Evolutionary conservation across 2,888 invertebrate genomes (phyloP).

Genomic region (Mellilla xanthometata): DNA sequence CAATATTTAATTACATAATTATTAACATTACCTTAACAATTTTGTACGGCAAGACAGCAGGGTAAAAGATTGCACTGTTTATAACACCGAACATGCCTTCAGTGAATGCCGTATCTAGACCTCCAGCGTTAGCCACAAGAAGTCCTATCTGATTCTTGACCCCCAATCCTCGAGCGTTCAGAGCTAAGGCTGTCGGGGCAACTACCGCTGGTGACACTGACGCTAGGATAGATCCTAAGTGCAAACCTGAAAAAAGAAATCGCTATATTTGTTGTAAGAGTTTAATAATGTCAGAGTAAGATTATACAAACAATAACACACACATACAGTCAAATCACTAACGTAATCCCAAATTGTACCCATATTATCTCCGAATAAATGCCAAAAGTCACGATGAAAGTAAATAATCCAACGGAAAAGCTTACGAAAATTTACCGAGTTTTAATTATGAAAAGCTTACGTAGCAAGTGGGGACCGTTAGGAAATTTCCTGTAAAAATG

Average conservation of each 20-base stretch:
- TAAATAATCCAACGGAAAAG: constrained; percentile 10
- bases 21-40: constrained; percentile 62
- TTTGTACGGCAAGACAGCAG: constrained; percentile 84
- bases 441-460: constrained; percentile 20
- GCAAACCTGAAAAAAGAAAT: constrained; percentile 75
- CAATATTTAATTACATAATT: too few relatives aligned
- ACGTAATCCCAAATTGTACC: constrained; percentile 2
- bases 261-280: too few relatives aligned
- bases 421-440: constrained; percentile 13
- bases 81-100: constrained; percentile 96
- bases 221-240: constrained; percentile 92
- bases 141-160: constrained; percentile 96
- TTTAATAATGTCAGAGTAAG: too few relatives aligned
- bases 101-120: constrained; percentile 96
- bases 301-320: too few relatives aligned
- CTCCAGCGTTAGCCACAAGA: constrained; percentile 95
- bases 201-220: constrained; percentile 98
- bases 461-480: constrained; percentile 9
- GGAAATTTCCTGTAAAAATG: constrained; percentile 23
- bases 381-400: constrained; percentile 8
- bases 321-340: too few relatives aligned
- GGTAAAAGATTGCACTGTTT: constrained; percentile 92
- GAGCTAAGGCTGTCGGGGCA: constrained; percentile 92
- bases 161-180: constrained; percentile 92
- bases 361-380: neutral